Base-by-base conservation (phyloP, 2,113 vertebrate species). In the Siniperca knerii region DNA sequence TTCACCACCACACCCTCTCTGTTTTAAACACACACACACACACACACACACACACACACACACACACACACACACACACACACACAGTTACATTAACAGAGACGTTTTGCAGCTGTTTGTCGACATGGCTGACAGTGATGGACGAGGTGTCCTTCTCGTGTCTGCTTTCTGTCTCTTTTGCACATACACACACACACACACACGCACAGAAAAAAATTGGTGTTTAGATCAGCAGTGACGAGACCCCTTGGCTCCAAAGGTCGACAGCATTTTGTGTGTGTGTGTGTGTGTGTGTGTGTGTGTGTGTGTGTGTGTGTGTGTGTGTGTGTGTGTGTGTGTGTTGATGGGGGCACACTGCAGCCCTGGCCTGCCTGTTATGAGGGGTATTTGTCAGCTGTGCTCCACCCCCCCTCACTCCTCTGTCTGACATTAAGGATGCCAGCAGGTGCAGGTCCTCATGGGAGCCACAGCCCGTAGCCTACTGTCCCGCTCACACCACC, bases 91-190 rank as follows among this genome's bases (percentile, higher is more conserved):
- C 90, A 93, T 94, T 93, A 95, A 92, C 88, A 89, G 91, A 93
- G 95, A 95, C 91, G 70, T 94, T 91, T 88, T 91, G 95, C 94
- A 96, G 95, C 94, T 96, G 95, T 94, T 95, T 94, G 91, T 92
- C 83, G 89, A 94, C 86, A 69, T 68, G 86, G 75, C 89, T 94
- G 95, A 96, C 95, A 94, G 85, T 96, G 95, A 96, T 94, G 87
- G 89, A 96, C 88, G 94, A 95, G 90, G 87, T 94, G 90, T 90
- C 91, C 93, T 90, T 90, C 89, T 92, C 89, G 94, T 94, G 90
- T 95, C 95, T 96, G 95, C 94, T 94, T 96, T 95, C 92, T 93
- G 91, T 95, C 93, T 89, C 75, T 81, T 62, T 68, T 88, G 50
- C 78, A 61, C 75, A 76, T 87, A 70, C 80, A 89, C 84, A 75